These are phyloP conservation scores for Tortrix viridana DNA, from an alignment of 2,888 invertebrate genomes.

Conservation along the genomic window DNA sequence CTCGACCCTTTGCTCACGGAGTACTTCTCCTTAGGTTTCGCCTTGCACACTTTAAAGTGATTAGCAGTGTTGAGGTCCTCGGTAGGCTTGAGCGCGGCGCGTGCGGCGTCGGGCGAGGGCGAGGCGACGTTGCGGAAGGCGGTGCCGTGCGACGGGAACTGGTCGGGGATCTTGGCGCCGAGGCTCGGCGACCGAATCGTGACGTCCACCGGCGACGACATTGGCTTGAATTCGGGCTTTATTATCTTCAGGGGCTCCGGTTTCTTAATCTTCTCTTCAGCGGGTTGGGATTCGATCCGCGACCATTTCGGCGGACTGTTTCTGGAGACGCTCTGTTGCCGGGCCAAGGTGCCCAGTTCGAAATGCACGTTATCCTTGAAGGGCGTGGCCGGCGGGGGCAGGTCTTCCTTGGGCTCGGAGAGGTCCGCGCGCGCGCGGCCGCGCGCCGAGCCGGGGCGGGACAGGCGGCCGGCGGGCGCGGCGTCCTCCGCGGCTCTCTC, in stretches of 20 bases:
- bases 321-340: slow-evolving; percentile 56
- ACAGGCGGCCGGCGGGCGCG: slow-evolving; percentile 56
- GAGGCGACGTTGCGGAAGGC: slow-evolving; percentile 78
- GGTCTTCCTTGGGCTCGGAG: slow-evolving; percentile 59
- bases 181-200: slow-evolving; percentile 77
- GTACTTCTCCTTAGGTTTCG: slow-evolving; percentile 70
- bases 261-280: slow-evolving; percentile 57
- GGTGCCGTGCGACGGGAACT: slow-evolving; percentile 77
- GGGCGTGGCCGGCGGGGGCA: slow-evolving; percentile 68
- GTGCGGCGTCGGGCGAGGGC: slow-evolving; percentile 46
- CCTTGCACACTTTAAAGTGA: slow-evolving; percentile 70
- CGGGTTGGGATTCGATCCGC: slow-evolving; percentile 51
- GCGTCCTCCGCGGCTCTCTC: slow-evolving; percentile 78
- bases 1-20: slow-evolving; percentile 77
- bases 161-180: slow-evolving; percentile 71
- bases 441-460: slow-evolving; percentile 70
- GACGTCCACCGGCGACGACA: slow-evolving; percentile 69
- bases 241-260: slow-evolving; percentile 75
- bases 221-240: slow-evolving; percentile 76
- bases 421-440: slow-evolving; percentile 57
- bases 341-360: slow-evolving; percentile 48
- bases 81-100: slow-evolving; percentile 50
- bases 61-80: slow-evolving; percentile 67
- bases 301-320: slow-evolving; percentile 61
- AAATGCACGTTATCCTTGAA: slow-evolving; percentile 67